Base-by-base conservation (phyloP, 2,113 vertebrate species). In the Gobio gobio region DNA sequence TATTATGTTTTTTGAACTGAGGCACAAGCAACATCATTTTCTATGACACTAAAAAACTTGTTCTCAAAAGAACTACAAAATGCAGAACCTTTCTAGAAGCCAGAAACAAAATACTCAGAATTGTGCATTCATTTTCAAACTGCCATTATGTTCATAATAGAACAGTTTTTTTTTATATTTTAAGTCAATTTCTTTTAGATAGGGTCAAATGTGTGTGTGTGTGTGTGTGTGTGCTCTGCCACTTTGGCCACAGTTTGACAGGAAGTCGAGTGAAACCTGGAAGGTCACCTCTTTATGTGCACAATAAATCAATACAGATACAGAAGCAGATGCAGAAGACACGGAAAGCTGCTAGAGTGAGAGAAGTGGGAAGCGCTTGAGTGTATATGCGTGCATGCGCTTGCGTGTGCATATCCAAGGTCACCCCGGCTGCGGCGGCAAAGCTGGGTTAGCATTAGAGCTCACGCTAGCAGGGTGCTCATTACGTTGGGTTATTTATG, bases 401-500 rank as follows among this genome's bases (percentile, higher is more conserved):
- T 45, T 26, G 61, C 7, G 24, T 20, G 78, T 49, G 75, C 18
- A 81, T 33, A 49, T 73, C 63, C 85, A 89, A 89, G 88, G 88
- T 89, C 78, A 89, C 33, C 36, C 43, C 6, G 6, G 51, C 66
- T 12, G 49, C 10, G 24, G 78, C 12, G n/a, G 29, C 45, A 29
- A 75, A 54, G 75, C 43, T 82, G 85, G 72, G 79, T 86, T 74
- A 83, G 85, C 83, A 83, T 75, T 82, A 74, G 64, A 76, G 73
- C 73, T 51, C 26, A 40, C 40, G 79, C 47, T 85, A 82, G 83
- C 10, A n/a, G 26, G 68, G 87, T 84, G 90, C 94, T 94, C 94
- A 94, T 94, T 93, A 93, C 64, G 91, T 91, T 92, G 92, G 83
- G 92, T 92, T 94, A 93, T 91, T 93, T 91, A 92, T 77, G 88